Base-by-base conservation (phyloP, 2,113 vertebrate genomes). In the Candoia aspera region DNA sequence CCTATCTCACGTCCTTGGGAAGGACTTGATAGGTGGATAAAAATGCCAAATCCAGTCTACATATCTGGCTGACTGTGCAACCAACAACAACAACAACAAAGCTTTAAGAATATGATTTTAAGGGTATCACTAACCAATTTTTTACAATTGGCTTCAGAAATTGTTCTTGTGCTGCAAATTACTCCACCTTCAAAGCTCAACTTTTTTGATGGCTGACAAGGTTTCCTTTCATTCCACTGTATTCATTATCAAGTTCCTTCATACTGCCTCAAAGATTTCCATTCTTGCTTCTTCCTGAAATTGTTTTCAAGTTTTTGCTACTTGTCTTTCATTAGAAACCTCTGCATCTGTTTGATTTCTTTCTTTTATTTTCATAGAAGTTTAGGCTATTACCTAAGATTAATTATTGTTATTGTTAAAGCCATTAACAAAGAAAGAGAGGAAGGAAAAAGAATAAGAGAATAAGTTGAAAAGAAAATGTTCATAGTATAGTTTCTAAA, bases 181-280 rank as follows among this genome's bases (percentile, higher is more conserved):
- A 92, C 64, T 88, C 86, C 54, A 79, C 17, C 17, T 83, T 88
- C 64, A 91, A 58, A 83, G 49, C 29, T 60, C 42, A 33, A 55
- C 49, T 26, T 73, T 53, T 46, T 53, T 88, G 68, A 49, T 59
- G 23, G n/a, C 55, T 29, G 26, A 73, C 54, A 37, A 91, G 68
- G 37, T 17, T 57, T 83, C 15, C 64, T 59, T 54, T 91, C 55
- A 86, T 91, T 91, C 46, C 24, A 5, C 88, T 55, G 19, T 59
- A 83, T 37, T 88, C 91, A 88, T 92, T 84, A 92, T 60, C 54
- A 88, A n/a, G 62, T 68, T 83, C 55, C 91, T 88, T 60, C 42
- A 83, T 86, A 86, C 53, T 49, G 62, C 86, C 37, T 83, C 24
- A 92, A 88, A 83, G 86, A 58, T 42, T 88, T 92, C 60, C 19